These are phyloP conservation scores for Cantharis flavilabris DNA, from an alignment of 2,888 invertebrate species.

Conservation along the genomic window DNA sequence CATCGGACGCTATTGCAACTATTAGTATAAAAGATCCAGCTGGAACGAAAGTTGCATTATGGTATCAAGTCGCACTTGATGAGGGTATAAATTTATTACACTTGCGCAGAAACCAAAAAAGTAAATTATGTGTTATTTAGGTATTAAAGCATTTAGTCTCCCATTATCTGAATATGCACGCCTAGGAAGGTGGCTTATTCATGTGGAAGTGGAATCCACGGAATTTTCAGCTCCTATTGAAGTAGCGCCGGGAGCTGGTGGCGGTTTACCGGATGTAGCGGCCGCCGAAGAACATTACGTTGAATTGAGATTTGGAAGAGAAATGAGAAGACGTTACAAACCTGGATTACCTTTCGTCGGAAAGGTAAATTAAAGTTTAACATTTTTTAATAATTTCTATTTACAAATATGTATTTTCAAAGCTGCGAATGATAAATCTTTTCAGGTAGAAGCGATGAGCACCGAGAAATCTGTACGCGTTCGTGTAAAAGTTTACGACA, in stretches of 20 bases:
- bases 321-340: slow-evolving; percentile 68
- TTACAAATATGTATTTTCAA: background rate
- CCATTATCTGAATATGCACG: slow-evolving; percentile 62
- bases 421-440: background rate
- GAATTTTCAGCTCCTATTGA: slow-evolving; percentile 62
- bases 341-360: slow-evolving; percentile 70
- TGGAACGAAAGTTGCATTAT: slow-evolving; percentile 67
- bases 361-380: slow-evolving; percentile 56
- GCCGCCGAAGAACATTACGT: slow-evolving; percentile 72
- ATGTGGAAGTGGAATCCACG: slow-evolving; percentile 60
- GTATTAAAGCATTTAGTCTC: slow-evolving; percentile 63
- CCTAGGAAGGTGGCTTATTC: slow-evolving; percentile 64
- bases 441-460: slow-evolving; percentile 70
- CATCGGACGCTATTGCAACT: slow-evolving; percentile 62
- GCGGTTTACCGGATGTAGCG: slow-evolving; percentile 61
- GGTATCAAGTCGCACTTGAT: slow-evolving; percentile 68
- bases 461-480: slow-evolving; percentile 69
- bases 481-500: slow-evolving; percentile 69
- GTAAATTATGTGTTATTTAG: slow-evolving; percentile 49
- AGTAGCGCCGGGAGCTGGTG: slow-evolving; percentile 55
- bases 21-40: slow-evolving; percentile 66
- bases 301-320: slow-evolving; percentile 66
- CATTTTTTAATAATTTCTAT: slow-evolving; percentile 1
- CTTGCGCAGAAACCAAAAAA: background rate
- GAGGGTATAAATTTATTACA: slow-evolving; percentile 58